Evolutionary conservation across 2,797 vertebrate genomes (phyloP).

Genomic region (Podarcis siculus): DNA sequence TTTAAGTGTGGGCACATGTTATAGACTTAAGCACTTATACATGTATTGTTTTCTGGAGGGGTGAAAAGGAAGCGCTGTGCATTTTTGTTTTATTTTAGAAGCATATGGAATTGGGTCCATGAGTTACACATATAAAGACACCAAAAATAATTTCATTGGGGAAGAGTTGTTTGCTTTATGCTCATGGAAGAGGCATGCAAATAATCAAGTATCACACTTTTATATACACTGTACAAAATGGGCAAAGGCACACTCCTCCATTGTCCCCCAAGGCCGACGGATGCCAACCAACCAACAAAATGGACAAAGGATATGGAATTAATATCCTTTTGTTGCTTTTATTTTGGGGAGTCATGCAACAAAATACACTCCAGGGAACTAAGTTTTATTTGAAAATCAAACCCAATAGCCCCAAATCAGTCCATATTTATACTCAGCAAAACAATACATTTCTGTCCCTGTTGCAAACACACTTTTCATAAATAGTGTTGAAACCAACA

Average conservation of each 20-base stretch:
- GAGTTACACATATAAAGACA: background rate
- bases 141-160: background rate
- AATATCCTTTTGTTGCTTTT: background rate
- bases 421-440: background rate
- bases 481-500: background rate
- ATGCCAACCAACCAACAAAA: background rate
- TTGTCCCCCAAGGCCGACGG: too few species aligned
- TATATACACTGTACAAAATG: background rate
- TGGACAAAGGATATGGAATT: background rate
- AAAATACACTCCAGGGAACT: background rate
- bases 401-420: background rate
- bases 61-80: too few species aligned
- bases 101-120: background rate
- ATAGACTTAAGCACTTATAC: background rate
- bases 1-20: background rate
- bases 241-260: too few species aligned
- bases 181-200: background rate
- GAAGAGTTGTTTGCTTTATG: background rate
- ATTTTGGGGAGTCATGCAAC: background rate
- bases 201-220: conserved; percentile 2
- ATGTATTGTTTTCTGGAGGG: too few species aligned
- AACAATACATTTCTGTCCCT: background rate
- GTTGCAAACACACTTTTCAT: background rate
- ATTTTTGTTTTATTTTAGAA: background rate
- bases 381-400: background rate